These are phyloP conservation scores for Napeogenes sylphis DNA, from an alignment of 2,888 invertebrate genomes.

Conservation along the genomic window DNA sequence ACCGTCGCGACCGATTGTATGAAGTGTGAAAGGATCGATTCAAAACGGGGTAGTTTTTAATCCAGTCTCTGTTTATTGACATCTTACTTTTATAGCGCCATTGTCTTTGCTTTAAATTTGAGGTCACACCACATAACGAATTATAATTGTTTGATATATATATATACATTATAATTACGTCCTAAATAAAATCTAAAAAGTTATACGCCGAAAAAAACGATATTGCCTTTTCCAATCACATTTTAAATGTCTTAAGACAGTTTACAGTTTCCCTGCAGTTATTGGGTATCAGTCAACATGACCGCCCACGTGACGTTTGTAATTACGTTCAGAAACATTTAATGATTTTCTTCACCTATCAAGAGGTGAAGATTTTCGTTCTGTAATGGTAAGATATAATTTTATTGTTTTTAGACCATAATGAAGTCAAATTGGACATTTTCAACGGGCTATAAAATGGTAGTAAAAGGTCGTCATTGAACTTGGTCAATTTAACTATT, in stretches of 20 bases:
- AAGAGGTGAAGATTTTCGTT: constrained; percentile 16
- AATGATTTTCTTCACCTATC: constrained; percentile 35
- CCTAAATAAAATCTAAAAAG: no score
- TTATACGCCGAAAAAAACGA: no score
- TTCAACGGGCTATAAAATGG: constrained; percentile 65
- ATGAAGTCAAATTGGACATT: constrained; percentile 72
- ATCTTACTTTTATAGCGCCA: constrained; percentile 48
- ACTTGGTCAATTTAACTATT: constrained; percentile 69
- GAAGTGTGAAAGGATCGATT: constrained; percentile 77
- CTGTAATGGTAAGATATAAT: constrained; percentile 54
- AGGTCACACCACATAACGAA: constrained; percentile 13
- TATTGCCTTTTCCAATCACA: no score
- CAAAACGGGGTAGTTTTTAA: constrained; percentile 59
- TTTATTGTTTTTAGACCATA: constrained; percentile 69
- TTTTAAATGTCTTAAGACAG: no score
- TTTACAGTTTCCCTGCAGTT: background rate
- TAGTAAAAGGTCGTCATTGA: constrained; percentile 70
- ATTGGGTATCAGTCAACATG: constrained; percentile 1
- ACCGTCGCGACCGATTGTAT: constrained; percentile 71
- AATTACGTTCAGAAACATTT: constrained; percentile 39
- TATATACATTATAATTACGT: background rate
- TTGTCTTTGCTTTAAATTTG: constrained; percentile 39
- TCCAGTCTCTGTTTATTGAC: constrained; percentile 60
- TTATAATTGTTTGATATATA: background rate
- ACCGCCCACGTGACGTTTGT: constrained; percentile 30